A percentile compares a stretch with the other conserved stretches of the same genome.
These are phyloP conservation scores for Thymelicus acteon DNA, from an alignment of 2,888 invertebrate genomes.

Conservation along the genomic window DNA sequence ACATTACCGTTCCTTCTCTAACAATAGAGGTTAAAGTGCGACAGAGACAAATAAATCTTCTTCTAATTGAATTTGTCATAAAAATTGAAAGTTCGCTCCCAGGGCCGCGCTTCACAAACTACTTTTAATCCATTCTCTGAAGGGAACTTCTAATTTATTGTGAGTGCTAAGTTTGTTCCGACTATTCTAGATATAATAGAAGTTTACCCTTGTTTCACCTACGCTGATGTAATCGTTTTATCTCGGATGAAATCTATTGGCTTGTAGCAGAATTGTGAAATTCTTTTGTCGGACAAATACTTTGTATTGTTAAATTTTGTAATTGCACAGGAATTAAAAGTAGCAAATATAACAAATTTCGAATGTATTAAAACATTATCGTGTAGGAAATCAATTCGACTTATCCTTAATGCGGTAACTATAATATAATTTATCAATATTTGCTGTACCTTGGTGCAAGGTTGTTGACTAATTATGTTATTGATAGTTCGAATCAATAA, in stretches of 20 bases:
- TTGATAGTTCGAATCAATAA: no score
- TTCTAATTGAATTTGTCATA: conserved; percentile 82
- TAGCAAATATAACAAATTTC: not conserved
- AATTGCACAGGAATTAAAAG: not conserved
- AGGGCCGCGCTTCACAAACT: conserved; percentile 73
- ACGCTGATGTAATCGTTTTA: conserved; percentile 69
- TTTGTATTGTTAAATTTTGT: conserved; percentile 16
- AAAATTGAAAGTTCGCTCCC: conserved; percentile 80
- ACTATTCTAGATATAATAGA: conserved; percentile 67
- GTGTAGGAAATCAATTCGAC: not conserved
- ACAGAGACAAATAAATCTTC: conserved; percentile 73
- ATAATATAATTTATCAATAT: conserved; percentile 1
- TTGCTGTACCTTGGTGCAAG: not conserved
- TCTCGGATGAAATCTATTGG: conserved; percentile 59
- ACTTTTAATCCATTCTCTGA: conserved; percentile 82
- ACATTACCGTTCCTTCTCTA: conserved; percentile 52
- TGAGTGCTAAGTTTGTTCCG: conserved; percentile 79
- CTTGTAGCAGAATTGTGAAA: conserved; percentile 38
- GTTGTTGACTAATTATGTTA: not conserved
- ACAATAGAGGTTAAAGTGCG: conserved; percentile 58
- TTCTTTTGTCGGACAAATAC: conserved; percentile 9
- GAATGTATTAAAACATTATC: not conserved
- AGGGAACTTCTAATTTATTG: conserved; percentile 83
- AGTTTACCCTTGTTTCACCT: conserved; percentile 68
- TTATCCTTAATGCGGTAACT: not conserved